These are phyloP conservation scores for Morpho achilles DNA, from an alignment of 2,888 invertebrate genomes.

Conservation along the genomic window DNA sequence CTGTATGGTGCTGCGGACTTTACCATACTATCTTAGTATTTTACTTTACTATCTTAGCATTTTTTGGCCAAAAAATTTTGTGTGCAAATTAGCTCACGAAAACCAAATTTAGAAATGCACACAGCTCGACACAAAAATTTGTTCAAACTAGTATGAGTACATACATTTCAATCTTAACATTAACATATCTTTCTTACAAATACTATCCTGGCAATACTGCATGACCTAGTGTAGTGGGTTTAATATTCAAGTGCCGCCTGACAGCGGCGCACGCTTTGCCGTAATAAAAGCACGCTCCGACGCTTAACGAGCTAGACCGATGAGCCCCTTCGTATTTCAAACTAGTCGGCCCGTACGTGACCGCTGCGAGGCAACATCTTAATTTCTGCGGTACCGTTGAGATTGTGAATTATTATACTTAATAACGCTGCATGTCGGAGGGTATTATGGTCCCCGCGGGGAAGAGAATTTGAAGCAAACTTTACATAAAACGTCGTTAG, in stretches of 20 bases:
- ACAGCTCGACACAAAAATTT: too few relatives aligned
- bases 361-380: slow-evolving; percentile 57
- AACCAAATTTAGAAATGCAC: too few relatives aligned
- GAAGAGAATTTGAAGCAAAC: too few relatives aligned
- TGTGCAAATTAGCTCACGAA: too few relatives aligned
- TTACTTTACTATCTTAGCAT: too few relatives aligned
- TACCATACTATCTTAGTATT: too few relatives aligned
- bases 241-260: slow-evolving; percentile 50
- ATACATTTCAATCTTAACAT: neutral
- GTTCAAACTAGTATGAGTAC: neutral
- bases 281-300: slow-evolving; percentile 77
- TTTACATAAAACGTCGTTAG: slow-evolving; percentile 7
- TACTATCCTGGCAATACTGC: neutral
- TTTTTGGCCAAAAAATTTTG: too few relatives aligned
- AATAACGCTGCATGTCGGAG: slow-evolving; percentile 33
- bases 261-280: slow-evolving; percentile 62
- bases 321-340: slow-evolving; percentile 76
- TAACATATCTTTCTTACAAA: neutral
- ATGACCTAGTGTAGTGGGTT: slow-evolving; percentile 62
- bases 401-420: slow-evolving; percentile 63
- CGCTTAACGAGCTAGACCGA: slow-evolving; percentile 75
- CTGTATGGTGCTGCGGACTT: too few relatives aligned
- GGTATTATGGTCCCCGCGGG: slow-evolving; percentile 17
- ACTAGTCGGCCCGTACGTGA: slow-evolving; percentile 72
- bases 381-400: slow-evolving; percentile 55